phyloP scores from a whole-genome alignment of 1,140 invertebrate genomes.

The Argopecten irradians region DNA sequence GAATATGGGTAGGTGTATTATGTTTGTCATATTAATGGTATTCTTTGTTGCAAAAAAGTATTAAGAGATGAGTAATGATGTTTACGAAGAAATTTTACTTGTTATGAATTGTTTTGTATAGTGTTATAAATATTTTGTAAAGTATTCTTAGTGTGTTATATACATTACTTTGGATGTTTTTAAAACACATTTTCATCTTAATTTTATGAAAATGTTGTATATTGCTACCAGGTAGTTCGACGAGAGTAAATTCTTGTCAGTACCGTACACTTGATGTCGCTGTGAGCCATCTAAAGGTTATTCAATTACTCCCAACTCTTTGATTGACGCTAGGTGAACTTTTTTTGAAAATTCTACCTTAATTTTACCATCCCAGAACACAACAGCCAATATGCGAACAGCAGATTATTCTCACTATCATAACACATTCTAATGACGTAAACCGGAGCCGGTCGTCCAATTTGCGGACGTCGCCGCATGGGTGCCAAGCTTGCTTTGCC shows the following conservation, averaged over 20 bases:
- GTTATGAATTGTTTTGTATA: too few species aligned
- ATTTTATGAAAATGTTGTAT: too few species aligned
- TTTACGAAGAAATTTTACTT: too few species aligned
- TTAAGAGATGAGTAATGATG: too few species aligned
- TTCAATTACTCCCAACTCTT: background rate
- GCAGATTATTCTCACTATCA: conserved; percentile 8
- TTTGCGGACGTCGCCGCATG: background rate
- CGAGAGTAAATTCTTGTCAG: background rate
- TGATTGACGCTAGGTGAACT: background rate
- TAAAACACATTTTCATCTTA: too few species aligned
- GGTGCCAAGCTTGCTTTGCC: conserved; percentile 6
- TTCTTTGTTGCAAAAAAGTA: too few species aligned
- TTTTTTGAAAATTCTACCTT: background rate
- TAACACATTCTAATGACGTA: conserved; percentile 17
- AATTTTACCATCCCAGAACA: conserved; percentile 5
- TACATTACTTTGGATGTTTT: too few species aligned
- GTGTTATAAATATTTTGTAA: too few species aligned
- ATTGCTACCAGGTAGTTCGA: too few species aligned
- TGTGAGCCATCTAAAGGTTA: background rate
- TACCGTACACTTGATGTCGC: background rate
- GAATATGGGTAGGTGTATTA: too few species aligned
- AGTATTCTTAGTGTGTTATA: too few species aligned
- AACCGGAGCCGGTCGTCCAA: background rate
- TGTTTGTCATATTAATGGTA: too few species aligned
- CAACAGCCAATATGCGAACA: background rate